Evolutionary conservation across 1,140 invertebrate species (phyloP).

Genomic region (Patella vulgata): DNA sequence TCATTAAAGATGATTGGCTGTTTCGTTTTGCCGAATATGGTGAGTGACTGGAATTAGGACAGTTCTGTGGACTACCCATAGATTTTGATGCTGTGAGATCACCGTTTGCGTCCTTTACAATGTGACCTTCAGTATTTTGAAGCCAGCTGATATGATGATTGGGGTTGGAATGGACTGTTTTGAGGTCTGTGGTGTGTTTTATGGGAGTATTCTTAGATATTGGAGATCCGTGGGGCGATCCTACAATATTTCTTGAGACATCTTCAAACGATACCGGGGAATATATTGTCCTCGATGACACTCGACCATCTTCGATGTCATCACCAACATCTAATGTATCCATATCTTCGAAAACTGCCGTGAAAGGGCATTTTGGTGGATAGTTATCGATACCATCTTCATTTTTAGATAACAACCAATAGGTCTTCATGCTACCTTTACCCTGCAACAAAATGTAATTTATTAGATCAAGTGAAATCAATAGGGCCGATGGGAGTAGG

Average conservation of each 20-base stretch:
- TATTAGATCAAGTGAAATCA: not conserved
- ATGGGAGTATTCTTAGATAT: slow-evolving; percentile 10
- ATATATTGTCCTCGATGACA: slow-evolving; percentile 22
- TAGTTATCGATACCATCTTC: slow-evolving; percentile 17
- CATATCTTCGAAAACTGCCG: slow-evolving; percentile 38
- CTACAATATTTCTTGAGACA: slow-evolving; percentile 27
- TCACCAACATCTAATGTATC: slow-evolving; percentile 20
- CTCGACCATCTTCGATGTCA: not conserved
- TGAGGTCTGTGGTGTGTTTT: not conserved
- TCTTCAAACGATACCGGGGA: slow-evolving; percentile 58
- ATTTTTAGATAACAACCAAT: slow-evolving; percentile 68
- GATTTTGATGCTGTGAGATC: not conserved
- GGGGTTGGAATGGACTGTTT: no score
- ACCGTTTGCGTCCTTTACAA: not conserved
- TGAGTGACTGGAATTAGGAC: no score
- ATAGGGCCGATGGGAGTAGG: not conserved
- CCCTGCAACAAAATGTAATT: slow-evolving; percentile 51
- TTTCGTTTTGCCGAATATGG: no score
- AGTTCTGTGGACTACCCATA: no score
- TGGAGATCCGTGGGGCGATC: not conserved
- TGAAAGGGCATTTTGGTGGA: slow-evolving; percentile 40
- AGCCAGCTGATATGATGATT: not conserved
- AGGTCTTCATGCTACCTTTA: slow-evolving; percentile 90
- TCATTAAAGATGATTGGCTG: no score
- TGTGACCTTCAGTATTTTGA: not conserved